Evolutionary conservation across 53 echinoderm and acorn worm species (phyloP), one percentile per base, ranked within the genome.

Genomic region (Paracentrotus lividus): DNA sequence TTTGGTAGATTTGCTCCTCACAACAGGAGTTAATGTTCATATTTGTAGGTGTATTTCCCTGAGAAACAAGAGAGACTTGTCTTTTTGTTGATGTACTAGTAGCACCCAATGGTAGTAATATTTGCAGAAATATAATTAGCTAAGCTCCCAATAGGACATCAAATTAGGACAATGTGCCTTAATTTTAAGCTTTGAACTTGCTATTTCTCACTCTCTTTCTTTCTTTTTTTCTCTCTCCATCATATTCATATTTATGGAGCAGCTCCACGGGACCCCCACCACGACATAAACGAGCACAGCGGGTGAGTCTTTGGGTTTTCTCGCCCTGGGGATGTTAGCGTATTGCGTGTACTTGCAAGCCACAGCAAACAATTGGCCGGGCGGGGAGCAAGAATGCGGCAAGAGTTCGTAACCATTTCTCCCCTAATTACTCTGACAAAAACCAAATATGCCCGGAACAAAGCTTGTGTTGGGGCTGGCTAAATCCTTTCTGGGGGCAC

Each of bases 401-500:
- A 55, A 90, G 90, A 65, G 61, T 49, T 44, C 64, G 36, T 65
- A 90, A 90, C 64, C 90, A 90, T 90, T 90, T 90, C 90, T 43
- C 44, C 49, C 90, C 90, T 90, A 90, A 90, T 90, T 90, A 90
- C 90, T 65, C 64, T 90, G 90, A 90, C 66, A 90, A 38, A 90
- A 90, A 90, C 90, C 90, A 90, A 90, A 90, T 90, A 90, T 66
- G 44, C 90, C 90, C 90, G 26, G 66, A 61, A 90, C 90, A 64
- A 61, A 90, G 66, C 9, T 51, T 42, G 60, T 61, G 36, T 42
- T 90, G 38, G 42, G 88, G 54, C 90, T 61, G 42, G 40, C 64
- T 65, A 42, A 65, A 38, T 90, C 49, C 66, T 90, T 90, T 90
- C 90, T 88, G 54, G 55, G 54, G 88, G 88, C 88, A 53, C 43